Conservation (phyloP, 2,797 vertebrate species). For the Ptychadena robeensis region DNA sequence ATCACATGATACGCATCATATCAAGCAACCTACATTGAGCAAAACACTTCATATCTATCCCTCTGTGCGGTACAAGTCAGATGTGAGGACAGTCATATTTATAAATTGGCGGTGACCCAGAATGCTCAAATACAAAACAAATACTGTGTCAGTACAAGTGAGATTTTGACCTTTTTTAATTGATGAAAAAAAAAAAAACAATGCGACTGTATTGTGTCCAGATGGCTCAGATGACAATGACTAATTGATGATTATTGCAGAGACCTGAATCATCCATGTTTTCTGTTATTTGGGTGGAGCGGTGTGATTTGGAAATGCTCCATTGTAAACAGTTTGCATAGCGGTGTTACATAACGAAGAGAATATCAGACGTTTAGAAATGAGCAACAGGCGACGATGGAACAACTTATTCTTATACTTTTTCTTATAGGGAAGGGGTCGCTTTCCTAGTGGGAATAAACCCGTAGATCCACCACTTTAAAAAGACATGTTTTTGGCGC, state of each 20-base stretch:
- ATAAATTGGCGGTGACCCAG: background rate
- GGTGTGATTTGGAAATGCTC: conserved; percentile 10
- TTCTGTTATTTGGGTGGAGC: conserved; percentile 19
- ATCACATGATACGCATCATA: no score
- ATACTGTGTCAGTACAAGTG: background rate
- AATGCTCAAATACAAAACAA: background rate
- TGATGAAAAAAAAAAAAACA: background rate
- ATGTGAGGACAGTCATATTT: background rate
- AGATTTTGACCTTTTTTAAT: background rate
- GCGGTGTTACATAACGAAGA: background rate
- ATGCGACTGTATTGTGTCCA: background rate
- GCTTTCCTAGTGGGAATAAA: background rate
- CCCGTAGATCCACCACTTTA: no score
- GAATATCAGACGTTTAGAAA: background rate
- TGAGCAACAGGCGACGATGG: background rate
- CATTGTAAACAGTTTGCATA: background rate
- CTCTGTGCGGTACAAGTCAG: no score
- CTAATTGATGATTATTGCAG: background rate
- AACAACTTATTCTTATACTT: background rate
- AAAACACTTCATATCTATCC: no score
- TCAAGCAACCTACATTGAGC: no score
- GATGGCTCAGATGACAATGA: background rate
- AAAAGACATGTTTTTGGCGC: no score
- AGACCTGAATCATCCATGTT: conserved; percentile 2
- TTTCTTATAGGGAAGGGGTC: background rate